These are phyloP conservation scores for Microctenopoma lineatum DNA, from an alignment of 2,797 vertebrate genomes.

Conservation along the genomic window DNA sequence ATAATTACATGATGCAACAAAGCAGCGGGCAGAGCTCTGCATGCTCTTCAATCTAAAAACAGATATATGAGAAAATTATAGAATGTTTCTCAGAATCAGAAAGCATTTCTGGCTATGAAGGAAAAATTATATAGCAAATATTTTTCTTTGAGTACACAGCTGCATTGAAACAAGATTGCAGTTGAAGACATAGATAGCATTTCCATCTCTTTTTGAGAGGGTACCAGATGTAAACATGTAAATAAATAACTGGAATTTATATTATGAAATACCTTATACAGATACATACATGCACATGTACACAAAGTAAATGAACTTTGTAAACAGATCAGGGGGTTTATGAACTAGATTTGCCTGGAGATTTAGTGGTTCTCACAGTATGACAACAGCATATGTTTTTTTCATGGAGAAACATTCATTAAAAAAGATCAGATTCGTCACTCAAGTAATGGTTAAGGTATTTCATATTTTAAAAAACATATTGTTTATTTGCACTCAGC, in stretches of 20 bases:
- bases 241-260: background rate
- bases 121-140: background rate
- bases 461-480: background rate
- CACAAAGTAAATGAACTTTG: background rate
- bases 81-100: slow-evolving; percentile 10
- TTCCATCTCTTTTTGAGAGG: too few relatives aligned
- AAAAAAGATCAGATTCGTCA: background rate
- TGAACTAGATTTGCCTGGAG: background rate
- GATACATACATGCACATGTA: background rate
- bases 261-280: background rate
- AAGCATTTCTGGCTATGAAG: background rate
- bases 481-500: slow-evolving; percentile 20
- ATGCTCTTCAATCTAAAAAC: background rate
- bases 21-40: background rate
- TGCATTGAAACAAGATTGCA: background rate
- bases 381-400: background rate
- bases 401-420: too few relatives aligned
- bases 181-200: too few relatives aligned
- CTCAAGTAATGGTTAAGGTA: background rate
- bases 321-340: background rate
- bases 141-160: background rate
- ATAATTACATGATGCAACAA: slow-evolving; percentile 20
- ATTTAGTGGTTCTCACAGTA: background rate
- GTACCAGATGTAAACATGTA: background rate
- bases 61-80: background rate